These are phyloP conservation scores for Epinephelus coioides DNA, from an alignment of 2,797 vertebrate genomes.

Conservation along the genomic window DNA sequence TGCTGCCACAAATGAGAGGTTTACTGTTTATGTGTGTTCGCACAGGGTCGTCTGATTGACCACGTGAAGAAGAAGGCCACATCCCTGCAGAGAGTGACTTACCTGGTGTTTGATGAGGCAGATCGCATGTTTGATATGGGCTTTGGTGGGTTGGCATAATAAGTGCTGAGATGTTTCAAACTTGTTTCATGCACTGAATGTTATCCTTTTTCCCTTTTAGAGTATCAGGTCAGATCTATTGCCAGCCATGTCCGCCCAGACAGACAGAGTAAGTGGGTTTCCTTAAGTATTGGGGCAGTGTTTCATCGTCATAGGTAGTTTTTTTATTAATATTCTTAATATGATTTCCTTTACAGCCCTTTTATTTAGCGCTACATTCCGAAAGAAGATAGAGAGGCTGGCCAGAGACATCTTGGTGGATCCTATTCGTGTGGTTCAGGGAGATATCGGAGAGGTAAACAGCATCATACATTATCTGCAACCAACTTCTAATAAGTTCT, in stretches of 20 bases:
- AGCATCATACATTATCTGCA: background rate
- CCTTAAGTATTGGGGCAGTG: background rate
- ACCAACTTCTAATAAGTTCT: background rate
- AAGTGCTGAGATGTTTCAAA: background rate
- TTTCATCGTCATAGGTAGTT: background rate
- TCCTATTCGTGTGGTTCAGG: conserved; percentile 98
- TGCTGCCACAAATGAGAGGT: background rate
- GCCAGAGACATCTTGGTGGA: conserved; percentile 97
- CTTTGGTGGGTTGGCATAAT: conserved; percentile 88
- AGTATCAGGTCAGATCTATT: conserved; percentile 97
- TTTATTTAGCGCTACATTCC: conserved; percentile 97
- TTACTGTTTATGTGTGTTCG: conserved; percentile 16
- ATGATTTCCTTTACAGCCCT: conserved; percentile 86
- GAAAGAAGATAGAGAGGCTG: conserved; percentile 97
- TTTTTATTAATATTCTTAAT: background rate
- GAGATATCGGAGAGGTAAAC: conserved; percentile 97
- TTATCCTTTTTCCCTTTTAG: conserved; percentile 76
- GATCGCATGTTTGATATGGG: conserved; percentile 99
- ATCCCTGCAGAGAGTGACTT: conserved; percentile 96
- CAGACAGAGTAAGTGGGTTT: conserved; percentile 93
- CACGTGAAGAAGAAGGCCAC: conserved; percentile 99
- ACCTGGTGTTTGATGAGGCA: conserved; percentile 99
- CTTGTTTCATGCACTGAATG: background rate
- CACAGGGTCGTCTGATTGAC: conserved; percentile 97
- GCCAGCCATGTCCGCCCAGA: conserved; percentile 98